Evolutionary conservation across 35 echinoderm and acorn worm species (phyloP).

Genomic region (Amphiura filiformis): DNA sequence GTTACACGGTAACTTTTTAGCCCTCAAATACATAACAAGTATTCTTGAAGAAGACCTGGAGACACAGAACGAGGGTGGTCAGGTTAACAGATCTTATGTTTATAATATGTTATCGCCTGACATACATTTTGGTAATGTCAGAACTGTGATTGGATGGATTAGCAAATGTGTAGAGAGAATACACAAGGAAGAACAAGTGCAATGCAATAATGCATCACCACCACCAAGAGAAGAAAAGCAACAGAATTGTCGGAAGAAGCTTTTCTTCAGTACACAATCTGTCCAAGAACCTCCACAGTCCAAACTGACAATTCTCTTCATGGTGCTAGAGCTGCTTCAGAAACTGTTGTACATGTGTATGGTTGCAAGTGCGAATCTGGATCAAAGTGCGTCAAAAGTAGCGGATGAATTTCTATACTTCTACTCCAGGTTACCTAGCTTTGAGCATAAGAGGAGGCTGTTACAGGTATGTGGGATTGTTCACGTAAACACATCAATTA

Average conservation of each 20-base stretch:
- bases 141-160: not conserved
- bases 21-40: not conserved
- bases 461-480: slow-evolving; percentile 37
- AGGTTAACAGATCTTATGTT: not conserved
- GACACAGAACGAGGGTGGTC: not conserved
- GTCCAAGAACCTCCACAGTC: not conserved
- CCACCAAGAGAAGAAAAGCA: not conserved
- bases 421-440: not conserved
- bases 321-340: slow-evolving; percentile 15
- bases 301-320: not conserved
- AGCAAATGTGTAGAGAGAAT: not conserved
- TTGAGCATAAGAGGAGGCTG: not conserved
- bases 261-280: not conserved
- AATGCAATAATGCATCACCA: not conserved
- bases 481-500: too few relatives aligned
- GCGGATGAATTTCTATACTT: slow-evolving; percentile 24
- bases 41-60: slow-evolving; percentile 16
- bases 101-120: slow-evolving; percentile 5
- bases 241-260: not conserved
- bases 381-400: slow-evolving; percentile 7
- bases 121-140: not conserved
- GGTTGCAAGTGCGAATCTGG: not conserved
- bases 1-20: not conserved
- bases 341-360: slow-evolving; percentile 11
- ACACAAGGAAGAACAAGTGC: not conserved